Evolutionary conservation across 2,797 vertebrate species (phyloP), one percentile per base, ranked within the genome.

Genomic region (Syncerus caffer): DNA sequence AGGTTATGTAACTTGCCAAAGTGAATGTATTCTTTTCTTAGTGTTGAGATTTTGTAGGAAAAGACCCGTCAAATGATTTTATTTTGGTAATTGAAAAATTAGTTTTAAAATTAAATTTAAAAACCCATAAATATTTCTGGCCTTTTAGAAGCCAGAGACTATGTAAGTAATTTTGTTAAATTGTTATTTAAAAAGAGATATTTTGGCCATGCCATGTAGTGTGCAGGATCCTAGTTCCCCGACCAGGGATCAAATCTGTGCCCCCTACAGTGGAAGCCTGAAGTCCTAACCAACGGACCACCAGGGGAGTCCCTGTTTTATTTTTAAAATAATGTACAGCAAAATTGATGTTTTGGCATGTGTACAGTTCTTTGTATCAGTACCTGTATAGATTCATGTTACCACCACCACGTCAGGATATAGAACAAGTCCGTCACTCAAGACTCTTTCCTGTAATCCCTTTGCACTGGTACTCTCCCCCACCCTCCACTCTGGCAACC

Each of bases 11-110:
- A 84, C 87, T 89, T 90, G 62, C 88, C 64, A 92, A 76, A 55
- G 47, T 90, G 60, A 94, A 38, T 85, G 29, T 57, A 19, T 94
- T 84, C 51, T 96, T 95, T 91, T 91, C 53, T 96, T 93, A 71
- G 25, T 47, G 34, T 47, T 85, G 83, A 84, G 50, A 50, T 94
- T 89, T 93, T 76, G 15, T 86, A 93, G 82, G 93, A 50, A 80
- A 90, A 94, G 31, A 51, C 45, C 21, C 31, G 74, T 76, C 55
- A 80, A 95, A 80, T 60, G 31, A 85, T 95, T 96, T 90, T 89
- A 80, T 78, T 83, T 96, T 83, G 62, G 17, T 67, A 79, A 90
- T 23, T 87, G 80, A 96, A 95, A 64, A 92, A 31, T 38, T 94
- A 27, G 53, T 64, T 93, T 78, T 11, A 85, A 91, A 64, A 42